Evolutionary conservation across 1,140 invertebrate species (phyloP).

Genomic region (Medauroidea extradentata): DNA sequence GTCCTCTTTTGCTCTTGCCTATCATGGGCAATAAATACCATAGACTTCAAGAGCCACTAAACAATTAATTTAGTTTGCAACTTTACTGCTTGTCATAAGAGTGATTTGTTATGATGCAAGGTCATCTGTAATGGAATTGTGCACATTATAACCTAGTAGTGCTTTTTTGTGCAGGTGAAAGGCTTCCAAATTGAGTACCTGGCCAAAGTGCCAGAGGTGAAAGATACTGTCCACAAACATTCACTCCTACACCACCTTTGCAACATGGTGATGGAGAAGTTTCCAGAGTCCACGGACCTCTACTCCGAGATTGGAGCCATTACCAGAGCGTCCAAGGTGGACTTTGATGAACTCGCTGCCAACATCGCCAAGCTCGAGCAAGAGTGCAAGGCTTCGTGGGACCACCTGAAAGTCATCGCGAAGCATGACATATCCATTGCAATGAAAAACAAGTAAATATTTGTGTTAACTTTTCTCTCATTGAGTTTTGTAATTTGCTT

Average conservation of each 20-base stretch:
- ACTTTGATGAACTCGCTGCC: constrained; percentile 82
- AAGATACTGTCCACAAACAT: constrained; percentile 98
- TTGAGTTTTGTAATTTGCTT: too few relatives aligned
- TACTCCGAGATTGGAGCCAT: constrained; percentile 96
- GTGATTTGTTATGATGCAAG: too few relatives aligned
- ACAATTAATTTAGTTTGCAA: too few relatives aligned
- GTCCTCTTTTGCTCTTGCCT: too few relatives aligned
- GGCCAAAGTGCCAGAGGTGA: constrained; percentile 97
- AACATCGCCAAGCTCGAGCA: constrained; percentile 86
- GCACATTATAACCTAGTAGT: too few relatives aligned
- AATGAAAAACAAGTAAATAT: constrained; percentile 73
- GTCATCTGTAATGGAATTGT: too few relatives aligned
- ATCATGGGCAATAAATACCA: too few relatives aligned
- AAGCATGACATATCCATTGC: constrained; percentile 89
- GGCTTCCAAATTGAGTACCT: constrained; percentile 98
- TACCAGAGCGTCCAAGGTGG: constrained; percentile 88
- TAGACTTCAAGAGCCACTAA: too few relatives aligned
- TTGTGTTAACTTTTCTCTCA: too few relatives aligned
- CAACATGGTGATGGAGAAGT: constrained; percentile 96
- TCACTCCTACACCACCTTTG: constrained; percentile 95
- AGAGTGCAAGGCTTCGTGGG: constrained; percentile 97
- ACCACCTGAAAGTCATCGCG: constrained; percentile 91
- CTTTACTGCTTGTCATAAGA: too few relatives aligned
- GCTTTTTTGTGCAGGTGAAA: constrained; percentile 63
- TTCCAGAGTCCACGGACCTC: constrained; percentile 89